These are phyloP conservation scores for Zonotrichia albicollis DNA, from an alignment of 2,797 vertebrate species.

Conservation along the genomic window DNA sequence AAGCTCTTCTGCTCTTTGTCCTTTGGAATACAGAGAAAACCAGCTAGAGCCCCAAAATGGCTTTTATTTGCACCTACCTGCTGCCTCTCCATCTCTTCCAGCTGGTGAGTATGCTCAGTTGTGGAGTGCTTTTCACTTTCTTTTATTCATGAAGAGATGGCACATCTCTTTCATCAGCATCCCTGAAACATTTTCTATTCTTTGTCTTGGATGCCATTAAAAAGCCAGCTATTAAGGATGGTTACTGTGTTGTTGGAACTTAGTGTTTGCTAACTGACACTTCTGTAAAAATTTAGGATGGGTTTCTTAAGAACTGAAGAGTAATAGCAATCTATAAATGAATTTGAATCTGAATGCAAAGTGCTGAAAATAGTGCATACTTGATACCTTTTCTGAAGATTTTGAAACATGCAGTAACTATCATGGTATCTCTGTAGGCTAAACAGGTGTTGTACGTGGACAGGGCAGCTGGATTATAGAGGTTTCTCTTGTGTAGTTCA, in stretches of 20 bases:
- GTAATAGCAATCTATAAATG: neutral
- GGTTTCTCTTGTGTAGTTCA: neutral
- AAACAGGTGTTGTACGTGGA: neutral
- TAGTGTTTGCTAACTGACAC: neutral
- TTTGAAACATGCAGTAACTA: neutral
- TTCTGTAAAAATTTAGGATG: neutral
- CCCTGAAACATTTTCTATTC: conserved; percentile 5
- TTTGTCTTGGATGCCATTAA: neutral
- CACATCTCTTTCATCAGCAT: conserved; percentile 21
- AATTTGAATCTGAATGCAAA: neutral
- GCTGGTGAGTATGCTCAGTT: conserved; percentile 21
- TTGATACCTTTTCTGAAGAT: neutral
- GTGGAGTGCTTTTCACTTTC: conserved; percentile 5
- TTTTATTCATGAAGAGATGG: conserved; percentile 38
- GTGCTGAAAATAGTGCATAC: neutral
- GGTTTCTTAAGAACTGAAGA: neutral
- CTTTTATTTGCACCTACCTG: conserved; percentile 29
- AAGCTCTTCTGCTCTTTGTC: neutral
- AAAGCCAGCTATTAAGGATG: neutral
- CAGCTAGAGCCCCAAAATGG: neutral
- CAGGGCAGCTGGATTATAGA: neutral
- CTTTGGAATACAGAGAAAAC: conserved; percentile 6
- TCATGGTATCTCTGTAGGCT: neutral
- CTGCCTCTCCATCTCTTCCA: neutral
- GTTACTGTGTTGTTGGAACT: neutral